A percentile compares a stretch with the other conserved stretches of the same genome.
phyloP scores from a whole-genome alignment of 2,113 vertebrate genomes.

The Glaucidium brasilianum region DNA sequence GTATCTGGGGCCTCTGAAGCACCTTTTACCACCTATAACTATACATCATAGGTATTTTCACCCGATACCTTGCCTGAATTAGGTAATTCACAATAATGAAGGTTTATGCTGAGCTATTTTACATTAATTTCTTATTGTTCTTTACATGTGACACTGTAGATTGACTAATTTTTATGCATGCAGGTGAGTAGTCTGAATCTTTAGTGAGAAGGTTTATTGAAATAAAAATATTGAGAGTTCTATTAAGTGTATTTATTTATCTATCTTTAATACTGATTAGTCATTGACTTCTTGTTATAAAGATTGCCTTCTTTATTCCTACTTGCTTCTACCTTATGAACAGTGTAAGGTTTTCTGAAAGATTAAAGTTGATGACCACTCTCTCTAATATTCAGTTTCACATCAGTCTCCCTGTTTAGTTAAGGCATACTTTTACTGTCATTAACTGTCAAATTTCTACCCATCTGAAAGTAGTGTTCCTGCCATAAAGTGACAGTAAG shows the following conservation, averaged over 20 bases:
- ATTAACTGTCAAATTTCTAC: background rate
- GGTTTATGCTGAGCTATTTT: background rate
- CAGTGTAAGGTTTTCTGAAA: background rate
- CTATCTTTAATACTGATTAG: background rate
- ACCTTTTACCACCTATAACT: background rate
- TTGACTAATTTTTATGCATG: background rate
- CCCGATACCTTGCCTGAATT: background rate
- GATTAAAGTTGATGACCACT: background rate
- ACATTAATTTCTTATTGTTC: background rate
- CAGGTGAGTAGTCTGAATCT: background rate
- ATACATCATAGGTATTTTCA: background rate
- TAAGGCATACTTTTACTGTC: background rate
- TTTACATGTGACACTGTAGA: background rate
- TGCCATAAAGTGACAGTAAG: background rate
- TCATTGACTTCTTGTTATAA: background rate
- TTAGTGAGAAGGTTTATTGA: background rate
- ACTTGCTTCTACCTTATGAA: background rate
- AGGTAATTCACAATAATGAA: background rate
- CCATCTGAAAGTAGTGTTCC: background rate
- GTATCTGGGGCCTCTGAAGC: background rate
- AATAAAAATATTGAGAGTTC: background rate
- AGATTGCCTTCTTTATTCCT: background rate
- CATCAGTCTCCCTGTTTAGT: background rate
- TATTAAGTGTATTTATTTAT: background rate
- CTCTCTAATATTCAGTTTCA: background rate